Evolutionary conservation across 2,797 vertebrate genomes (phyloP), one percentile per base, ranked within the genome.

Genomic region (Acipenser transmontanus): DNA sequence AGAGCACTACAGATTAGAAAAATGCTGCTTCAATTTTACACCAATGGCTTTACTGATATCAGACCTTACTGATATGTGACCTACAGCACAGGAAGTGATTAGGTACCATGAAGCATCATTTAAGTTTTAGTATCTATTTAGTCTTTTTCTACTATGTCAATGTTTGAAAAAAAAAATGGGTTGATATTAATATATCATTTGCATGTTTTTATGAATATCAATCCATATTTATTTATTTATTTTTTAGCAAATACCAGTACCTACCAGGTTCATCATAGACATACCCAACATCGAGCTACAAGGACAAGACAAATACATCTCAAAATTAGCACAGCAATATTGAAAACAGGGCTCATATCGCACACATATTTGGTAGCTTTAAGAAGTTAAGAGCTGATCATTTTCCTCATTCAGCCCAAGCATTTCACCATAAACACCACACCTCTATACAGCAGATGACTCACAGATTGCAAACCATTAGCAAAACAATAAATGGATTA

Each of bases 261-360:
- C 59, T 82, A 99, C 97, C 93, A 79, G 94, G 88, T 72, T 98
- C 95, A 78, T 98, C 95, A 65, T 98, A 99, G 71, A 99, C 71
- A 70, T 93, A 98, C 70, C 96, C 93, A 73, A 97, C 71, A 7
- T 98, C 96, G 73, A 98, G 78, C 97, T 99, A 85, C 62, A 76
- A 77, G 69, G 80, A 63, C 72, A 13, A 75, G 56, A 66, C 80
- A 66, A 77, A 60, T 6, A 8, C 34, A 34, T 34, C 2, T 34
- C 34, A 68, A 80, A 54, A 74, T 68, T n/a, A 75, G 65, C 47
- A 70, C n/a, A 61, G 1, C 62, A 57, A 12, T 12, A 1, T 67
- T 12, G 1, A 6, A 68, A 65, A 72, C 49, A 64, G 49, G 7
- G 50, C 17, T 65, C 50, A 65, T 47, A 47, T 47, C 20, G 47